These are phyloP conservation scores for Ceratoteleas bidentatus DNA, from an alignment of 1,140 invertebrate species.

Conservation along the genomic window DNA sequence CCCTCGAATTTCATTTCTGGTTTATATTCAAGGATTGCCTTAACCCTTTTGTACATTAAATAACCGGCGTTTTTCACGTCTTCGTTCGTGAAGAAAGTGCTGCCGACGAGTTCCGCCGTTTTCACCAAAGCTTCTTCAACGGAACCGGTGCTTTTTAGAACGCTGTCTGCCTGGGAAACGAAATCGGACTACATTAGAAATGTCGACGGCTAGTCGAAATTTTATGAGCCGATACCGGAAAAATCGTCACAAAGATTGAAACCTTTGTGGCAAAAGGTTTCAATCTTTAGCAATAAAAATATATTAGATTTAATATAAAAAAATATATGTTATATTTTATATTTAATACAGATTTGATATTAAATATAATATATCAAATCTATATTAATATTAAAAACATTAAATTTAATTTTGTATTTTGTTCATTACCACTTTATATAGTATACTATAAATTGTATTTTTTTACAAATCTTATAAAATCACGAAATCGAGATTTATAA, in stretches of 20 bases:
- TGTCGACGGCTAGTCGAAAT: neutral
- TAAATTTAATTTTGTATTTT: too few species aligned
- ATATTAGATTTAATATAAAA: too few species aligned
- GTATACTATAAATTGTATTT: too few species aligned
- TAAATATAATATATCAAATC: too few species aligned
- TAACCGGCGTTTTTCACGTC: slow-evolving; percentile 86
- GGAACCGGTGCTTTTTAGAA: slow-evolving; percentile 81
- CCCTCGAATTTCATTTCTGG: slow-evolving; percentile 85
- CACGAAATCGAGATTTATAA: too few species aligned
- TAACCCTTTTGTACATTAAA: slow-evolving; percentile 89
- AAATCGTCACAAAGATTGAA: too few species aligned
- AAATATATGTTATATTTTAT: too few species aligned
- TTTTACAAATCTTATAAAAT: too few species aligned
- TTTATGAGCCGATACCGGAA: neutral
- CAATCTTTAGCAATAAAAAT: too few species aligned
- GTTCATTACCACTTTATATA: too few species aligned
- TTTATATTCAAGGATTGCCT: slow-evolving; percentile 87
- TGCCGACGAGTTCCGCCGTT: slow-evolving; percentile 81
- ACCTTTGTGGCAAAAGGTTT: neutral
- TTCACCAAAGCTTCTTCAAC: slow-evolving; percentile 82
- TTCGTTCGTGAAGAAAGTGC: slow-evolving; percentile 77
- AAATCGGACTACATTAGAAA: slow-evolving; percentile 23
- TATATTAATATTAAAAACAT: too few species aligned
- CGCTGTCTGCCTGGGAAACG: slow-evolving; percentile 80
- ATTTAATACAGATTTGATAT: too few species aligned